Percentiles rank a stretch among this genome's conserved stretches.
Evolutionary conservation across 2,888 invertebrate genomes (phyloP).

Genomic region (Coenonympha glycerion): DNA sequence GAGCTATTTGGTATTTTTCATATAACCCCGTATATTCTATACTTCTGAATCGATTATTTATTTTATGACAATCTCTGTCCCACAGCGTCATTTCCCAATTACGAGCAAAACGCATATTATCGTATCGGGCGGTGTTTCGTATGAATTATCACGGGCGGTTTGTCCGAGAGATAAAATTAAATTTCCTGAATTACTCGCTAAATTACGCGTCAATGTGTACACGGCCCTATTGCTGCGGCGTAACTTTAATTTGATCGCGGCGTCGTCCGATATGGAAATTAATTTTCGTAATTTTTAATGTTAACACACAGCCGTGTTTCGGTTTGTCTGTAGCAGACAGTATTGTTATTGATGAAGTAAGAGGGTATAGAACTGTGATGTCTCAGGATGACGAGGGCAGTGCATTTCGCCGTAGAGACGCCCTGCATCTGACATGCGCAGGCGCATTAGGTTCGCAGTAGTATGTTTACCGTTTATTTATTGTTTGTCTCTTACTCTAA

Average conservation of each 20-base stretch:
- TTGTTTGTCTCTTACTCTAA: too few species aligned
- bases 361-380: too few species aligned
- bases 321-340: too few species aligned
- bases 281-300: slow-evolving; percentile 21
- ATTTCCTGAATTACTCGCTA: slow-evolving; percentile 56
- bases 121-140: slow-evolving; percentile 38
- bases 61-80: background rate
- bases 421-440: too few species aligned
- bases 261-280: slow-evolving; percentile 31
- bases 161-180: slow-evolving; percentile 61
- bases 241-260: slow-evolving; percentile 47
- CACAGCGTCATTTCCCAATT: background rate
- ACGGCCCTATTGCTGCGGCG: slow-evolving; percentile 42
- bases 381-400: too few species aligned
- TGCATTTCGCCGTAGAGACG: too few species aligned
- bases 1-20: too few species aligned
- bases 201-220: slow-evolving; percentile 59
- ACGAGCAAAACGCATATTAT: slow-evolving; percentile 18
- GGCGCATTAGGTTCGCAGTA: too few species aligned
- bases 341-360: too few species aligned
- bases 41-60: background rate
- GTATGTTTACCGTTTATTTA: too few species aligned
- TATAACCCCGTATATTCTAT: too few species aligned
- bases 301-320: too few species aligned
- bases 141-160: slow-evolving; percentile 55